Evolutionary conservation across 1,140 invertebrate species (phyloP), one percentile per base, ranked within the genome.

Genomic region (Drosophila pseudoobscura): DNA sequence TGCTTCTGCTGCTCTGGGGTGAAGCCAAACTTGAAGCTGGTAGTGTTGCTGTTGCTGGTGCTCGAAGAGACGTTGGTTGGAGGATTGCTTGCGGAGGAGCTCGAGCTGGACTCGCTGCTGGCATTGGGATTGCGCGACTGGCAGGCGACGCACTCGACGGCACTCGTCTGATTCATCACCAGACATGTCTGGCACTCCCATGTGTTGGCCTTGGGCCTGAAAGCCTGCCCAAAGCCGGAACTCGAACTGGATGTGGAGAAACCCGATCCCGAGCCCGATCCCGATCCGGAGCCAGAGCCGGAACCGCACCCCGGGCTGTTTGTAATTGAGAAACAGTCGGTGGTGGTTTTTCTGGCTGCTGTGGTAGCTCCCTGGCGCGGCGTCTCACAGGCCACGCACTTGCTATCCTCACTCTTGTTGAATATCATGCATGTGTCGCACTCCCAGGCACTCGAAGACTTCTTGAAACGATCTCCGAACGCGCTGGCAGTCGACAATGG

Each of bases 131-230:
- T 88, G 2, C 45, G 65, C 39, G 80, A 62, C 53, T 85, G 66
- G 44, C 79, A 94, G 3, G 94, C 94, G 6, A 93, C 79, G 88
- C 95, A 96, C 41, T 92, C 94, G 2, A 9, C 54, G n/a, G 91
- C 90, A 1, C 90, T 91, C 1, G 83, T 70, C 55, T 94, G 92
- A 85, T 96, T 96, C 57, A 89, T 89, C 1, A 95, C 83, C 89
- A 94, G 90, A 78, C 95, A 96, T 5, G 83, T 90, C 11, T 90
- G 77, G 82, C 95, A 96, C 52, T 94, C 93, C 95, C 95, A 96
- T 35, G 93, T 92, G 68, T 92, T 80, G 2, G 85, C 57, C 35
- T 92, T 89, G 41, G 92, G 82, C 79, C 94, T 94, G 73, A 95
- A 95, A 41, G 93, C 83, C 46, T 92, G 85, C 15, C 94, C 93